Conservation (phyloP, 2,113 vertebrate genomes). For the Bos javanicus region DNA sequence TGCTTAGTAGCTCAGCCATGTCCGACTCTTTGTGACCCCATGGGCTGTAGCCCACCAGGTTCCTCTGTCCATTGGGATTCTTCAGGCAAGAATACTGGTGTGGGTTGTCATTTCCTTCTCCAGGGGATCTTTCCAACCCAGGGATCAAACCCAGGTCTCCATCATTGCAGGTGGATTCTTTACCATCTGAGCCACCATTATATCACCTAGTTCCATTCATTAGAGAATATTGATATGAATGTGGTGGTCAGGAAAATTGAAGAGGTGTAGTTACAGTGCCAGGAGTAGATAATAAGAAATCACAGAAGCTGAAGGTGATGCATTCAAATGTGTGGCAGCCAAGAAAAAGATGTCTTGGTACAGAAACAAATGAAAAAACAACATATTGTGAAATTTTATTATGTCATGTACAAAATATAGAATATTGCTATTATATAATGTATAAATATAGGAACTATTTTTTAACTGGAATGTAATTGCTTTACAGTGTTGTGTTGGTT, state of each 20-base stretch:
- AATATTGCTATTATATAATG: not conserved
- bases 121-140: not conserved
- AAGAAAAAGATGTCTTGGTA: not conserved
- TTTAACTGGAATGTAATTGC: not conserved
- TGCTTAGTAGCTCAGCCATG: not conserved
- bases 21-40: not conserved
- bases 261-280: not conserved
- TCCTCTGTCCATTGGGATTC: not conserved
- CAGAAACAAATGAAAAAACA: not conserved
- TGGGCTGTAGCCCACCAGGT: not conserved
- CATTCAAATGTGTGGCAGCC: not conserved
- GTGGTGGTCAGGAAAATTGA: not conserved
- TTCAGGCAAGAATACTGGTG: not conserved
- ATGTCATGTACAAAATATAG: not conserved
- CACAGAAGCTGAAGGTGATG: not conserved
- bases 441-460: not conserved
- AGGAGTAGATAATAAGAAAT: not conserved
- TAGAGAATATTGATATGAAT: not conserved
- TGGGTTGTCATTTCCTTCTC: not conserved
- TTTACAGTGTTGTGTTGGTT: not conserved
- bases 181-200: not conserved
- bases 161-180: not conserved
- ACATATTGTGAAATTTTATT: not conserved
- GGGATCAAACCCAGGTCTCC: not conserved
- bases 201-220: not conserved